phyloP scores from a whole-genome alignment of 2,888 invertebrate genomes.

The Odontocerum albicorne region DNA sequence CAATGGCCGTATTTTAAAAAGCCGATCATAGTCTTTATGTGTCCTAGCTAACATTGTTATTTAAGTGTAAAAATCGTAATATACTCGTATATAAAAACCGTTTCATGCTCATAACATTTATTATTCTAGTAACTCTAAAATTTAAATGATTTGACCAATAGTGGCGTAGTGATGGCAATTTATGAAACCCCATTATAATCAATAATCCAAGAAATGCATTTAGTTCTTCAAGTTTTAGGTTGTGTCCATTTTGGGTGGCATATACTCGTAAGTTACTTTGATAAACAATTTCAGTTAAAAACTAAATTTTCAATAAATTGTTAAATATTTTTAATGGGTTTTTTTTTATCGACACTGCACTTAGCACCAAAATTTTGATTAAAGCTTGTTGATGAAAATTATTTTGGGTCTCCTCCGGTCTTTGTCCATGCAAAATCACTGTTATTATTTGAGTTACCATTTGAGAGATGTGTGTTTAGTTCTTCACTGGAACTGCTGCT shows the following conservation, averaged over 20 bases:
- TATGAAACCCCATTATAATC: slow-evolving; percentile 2
- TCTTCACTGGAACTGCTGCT: too few species aligned
- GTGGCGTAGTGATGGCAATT: neutral
- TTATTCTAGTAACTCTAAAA: neutral
- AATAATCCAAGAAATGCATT: slow-evolving; percentile 2
- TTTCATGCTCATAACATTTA: neutral
- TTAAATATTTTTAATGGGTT: neutral
- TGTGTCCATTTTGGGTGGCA: neutral
- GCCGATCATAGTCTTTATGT: slow-evolving; percentile 33
- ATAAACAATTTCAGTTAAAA: neutral
- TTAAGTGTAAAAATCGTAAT: neutral
- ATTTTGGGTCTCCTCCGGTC: too few species aligned
- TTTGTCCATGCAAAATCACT: too few species aligned
- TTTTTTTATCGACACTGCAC: neutral
- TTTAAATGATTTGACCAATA: neutral
- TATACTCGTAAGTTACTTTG: neutral
- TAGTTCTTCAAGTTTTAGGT: neutral
- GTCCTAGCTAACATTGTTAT: neutral
- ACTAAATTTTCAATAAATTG: neutral
- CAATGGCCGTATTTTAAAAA: slow-evolving; percentile 36
- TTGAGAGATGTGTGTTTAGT: too few species aligned
- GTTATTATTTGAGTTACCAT: too few species aligned
- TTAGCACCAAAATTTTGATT: neutral
- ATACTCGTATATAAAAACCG: slow-evolving; percentile 1
- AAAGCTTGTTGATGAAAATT: too few species aligned